Base-by-base conservation (phyloP, 2,888 invertebrate species). In the Tromatobia lineatoria region DNA sequence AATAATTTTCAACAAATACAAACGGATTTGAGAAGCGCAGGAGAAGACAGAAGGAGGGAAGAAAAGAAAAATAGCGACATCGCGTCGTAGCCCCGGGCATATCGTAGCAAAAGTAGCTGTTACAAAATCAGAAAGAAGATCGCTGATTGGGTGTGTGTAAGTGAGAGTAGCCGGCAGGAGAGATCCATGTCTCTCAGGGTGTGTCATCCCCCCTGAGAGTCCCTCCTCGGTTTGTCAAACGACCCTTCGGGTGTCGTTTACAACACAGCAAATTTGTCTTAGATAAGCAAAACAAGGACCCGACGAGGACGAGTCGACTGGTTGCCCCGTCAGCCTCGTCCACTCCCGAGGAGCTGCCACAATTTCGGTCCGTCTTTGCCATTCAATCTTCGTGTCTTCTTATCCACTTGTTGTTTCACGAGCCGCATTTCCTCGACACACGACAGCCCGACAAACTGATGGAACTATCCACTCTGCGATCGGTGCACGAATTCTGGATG, bases 191-290 rank as follows among this genome's bases (percentile, higher is more conserved):
- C 81, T n/a, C n/a, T n/a, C n/a, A n/a, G 80, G 69, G 83, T 80
- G 83, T 80, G 75, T 54, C 86, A 85, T 89, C 89, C 89, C 89
- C 89, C 86, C 87, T 86, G 82, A 86, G 77, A 91, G 89, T 88
- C 89, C 90, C 90, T 90, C 90, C 89, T 90, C 88, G 90, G 91
- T 91, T 91, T 92, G 91, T 92, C 91, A 92, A 90, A 90, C 86
- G 90, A 92, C 92, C 92, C 93, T 92, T 91, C 87, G 88, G 91
- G 91, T 90, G 90, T 91, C 91, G 90, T 89, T 92, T 93, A 92
- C 92, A 90, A 91, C 91, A 92, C 93, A 91, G 91, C 92, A 91
- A 93, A 93, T 93, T 93, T 93, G 93, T 93, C 92, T 90, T 89
- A 91, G 92, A 92, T 90, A 92, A 91, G 91, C 90, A 91, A 92